A percentile compares a stretch with the other conserved stretches of the same genome.
Evolutionary conservation across 92 coral and sea anemone genomes (phyloP).

Genomic region (Paragorgia papillata): DNA sequence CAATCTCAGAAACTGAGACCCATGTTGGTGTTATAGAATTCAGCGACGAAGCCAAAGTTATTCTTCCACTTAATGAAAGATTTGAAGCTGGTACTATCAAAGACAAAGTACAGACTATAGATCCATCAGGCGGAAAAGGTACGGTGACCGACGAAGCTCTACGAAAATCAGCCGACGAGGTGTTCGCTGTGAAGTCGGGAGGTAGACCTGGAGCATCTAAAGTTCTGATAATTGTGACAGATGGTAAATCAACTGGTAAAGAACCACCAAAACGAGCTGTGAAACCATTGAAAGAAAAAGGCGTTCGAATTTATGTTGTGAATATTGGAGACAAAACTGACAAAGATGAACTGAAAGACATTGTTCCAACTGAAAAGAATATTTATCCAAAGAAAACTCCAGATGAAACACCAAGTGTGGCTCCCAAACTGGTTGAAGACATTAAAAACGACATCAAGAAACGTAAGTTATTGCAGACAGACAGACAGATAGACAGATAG

Average conservation of each 20-base stretch:
- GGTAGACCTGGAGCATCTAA: constrained; percentile 67
- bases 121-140: constrained; percentile 35
- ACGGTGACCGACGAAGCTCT: constrained; percentile 62
- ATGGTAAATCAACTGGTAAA: constrained; percentile 70
- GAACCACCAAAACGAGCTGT: constrained; percentile 62
- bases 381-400: constrained; percentile 57
- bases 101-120: constrained; percentile 20
- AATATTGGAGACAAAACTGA: constrained; percentile 74
- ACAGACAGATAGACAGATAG: too few relatives aligned
- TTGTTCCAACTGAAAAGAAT: constrained; percentile 63
- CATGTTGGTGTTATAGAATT: constrained; percentile 53
- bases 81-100: constrained; percentile 4
- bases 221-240: constrained; percentile 66
- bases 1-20: constrained; percentile 59
- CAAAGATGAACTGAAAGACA: constrained; percentile 61
- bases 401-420: constrained; percentile 29
- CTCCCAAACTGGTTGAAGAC: constrained; percentile 58
- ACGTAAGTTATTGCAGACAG: constrained; percentile 61
- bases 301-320: constrained; percentile 55
- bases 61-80: constrained; percentile 20
- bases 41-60: constrained; percentile 30
- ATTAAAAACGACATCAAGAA: constrained; percentile 59
- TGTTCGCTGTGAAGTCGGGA: constrained; percentile 64
- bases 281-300: constrained; percentile 60
- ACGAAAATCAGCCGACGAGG: constrained; percentile 57